Percentiles rank a stretch among this genome's conserved stretches.
Conservation (phyloP, 23 tunicate species). For the Phallusia fumigata region DNA sequence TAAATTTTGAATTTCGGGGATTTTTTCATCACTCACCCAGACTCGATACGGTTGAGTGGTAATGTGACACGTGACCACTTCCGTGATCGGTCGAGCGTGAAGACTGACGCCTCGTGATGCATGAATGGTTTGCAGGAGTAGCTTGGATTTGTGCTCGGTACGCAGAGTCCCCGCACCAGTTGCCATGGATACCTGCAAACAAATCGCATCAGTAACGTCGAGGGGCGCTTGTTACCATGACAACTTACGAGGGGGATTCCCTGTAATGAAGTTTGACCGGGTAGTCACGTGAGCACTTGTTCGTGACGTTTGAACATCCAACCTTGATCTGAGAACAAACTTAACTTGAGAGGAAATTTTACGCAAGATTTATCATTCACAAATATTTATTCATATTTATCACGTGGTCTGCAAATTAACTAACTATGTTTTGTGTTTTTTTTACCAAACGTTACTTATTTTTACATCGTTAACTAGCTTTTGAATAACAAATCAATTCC, state of each 20-base stretch:
- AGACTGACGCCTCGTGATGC: conserved; percentile 56
- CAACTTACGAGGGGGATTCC: conserved; percentile 45
- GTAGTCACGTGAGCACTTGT: conserved; percentile 43
- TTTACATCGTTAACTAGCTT: too few species aligned
- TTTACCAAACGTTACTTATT: too few species aligned
- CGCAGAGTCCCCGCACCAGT: conserved; percentile 52
- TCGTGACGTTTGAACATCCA: conserved; percentile 46
- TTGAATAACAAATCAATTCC: too few species aligned
- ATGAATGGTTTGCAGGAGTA: conserved; percentile 39
- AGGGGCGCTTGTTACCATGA: too few species aligned
- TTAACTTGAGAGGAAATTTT: too few species aligned
- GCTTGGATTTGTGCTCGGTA: conserved; percentile 26
- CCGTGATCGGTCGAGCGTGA: conserved; percentile 19
- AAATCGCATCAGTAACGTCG: too few species aligned
- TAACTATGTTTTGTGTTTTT: too few species aligned
- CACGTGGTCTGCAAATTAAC: too few species aligned
- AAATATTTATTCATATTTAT: too few species aligned
- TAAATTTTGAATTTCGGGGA: too few species aligned
- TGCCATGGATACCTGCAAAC: conserved; percentile 30
- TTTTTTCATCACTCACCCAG: conserved; percentile 43
- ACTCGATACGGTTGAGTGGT: conserved; percentile 53
- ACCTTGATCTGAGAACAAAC: conserved; percentile 64
- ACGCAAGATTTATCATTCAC: too few species aligned
- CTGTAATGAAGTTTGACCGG: conserved; percentile 68
- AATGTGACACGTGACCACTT: conserved; percentile 67